Percentiles rank a stretch among this genome's conserved stretches.
Evolutionary conservation across 1,140 invertebrate genomes (phyloP).

Genomic region (Achroia grisella): DNA sequence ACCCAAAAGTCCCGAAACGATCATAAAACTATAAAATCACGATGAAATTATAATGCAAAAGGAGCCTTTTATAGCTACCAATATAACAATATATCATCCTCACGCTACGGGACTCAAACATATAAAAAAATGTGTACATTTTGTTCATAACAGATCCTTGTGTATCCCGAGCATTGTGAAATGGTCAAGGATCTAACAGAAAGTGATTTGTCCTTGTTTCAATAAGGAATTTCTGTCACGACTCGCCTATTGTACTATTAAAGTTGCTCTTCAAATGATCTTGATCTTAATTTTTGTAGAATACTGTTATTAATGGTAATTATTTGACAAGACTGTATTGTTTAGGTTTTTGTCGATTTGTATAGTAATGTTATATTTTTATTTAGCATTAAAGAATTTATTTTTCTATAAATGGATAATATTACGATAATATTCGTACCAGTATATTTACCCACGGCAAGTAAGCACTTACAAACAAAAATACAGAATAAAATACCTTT

Average conservation of each 20-base stretch:
- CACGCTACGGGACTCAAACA: constrained; percentile 24
- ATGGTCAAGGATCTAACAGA: constrained; percentile 50
- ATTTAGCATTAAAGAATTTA: too few relatives aligned
- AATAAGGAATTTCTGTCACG: constrained; percentile 54
- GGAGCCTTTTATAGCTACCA: constrained; percentile 45
- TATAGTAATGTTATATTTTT: too few relatives aligned
- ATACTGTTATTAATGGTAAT: constrained; percentile 11
- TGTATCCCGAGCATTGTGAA: constrained; percentile 35
- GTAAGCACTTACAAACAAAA: too few relatives aligned
- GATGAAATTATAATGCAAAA: constrained; percentile 46
- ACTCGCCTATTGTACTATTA: constrained; percentile 40
- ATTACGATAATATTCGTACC: too few relatives aligned
- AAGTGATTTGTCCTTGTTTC: constrained; percentile 36
- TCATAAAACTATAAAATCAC: constrained; percentile 61
- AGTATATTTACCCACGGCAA: too few relatives aligned
- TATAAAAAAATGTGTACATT: constrained; percentile 14
- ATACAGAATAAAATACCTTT: too few relatives aligned
- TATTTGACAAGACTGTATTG: not conserved
- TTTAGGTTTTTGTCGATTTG: constrained; percentile 8
- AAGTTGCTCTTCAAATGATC: constrained; percentile 32
- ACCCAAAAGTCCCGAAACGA: constrained; percentile 25
- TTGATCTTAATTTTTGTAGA: constrained; percentile 40
- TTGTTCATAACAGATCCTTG: constrained; percentile 34
- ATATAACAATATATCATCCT: constrained; percentile 66
- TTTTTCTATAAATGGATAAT: too few relatives aligned